A percentile compares a stretch with the other conserved stretches of the same genome.
Conservation (phyloP, 1,140 invertebrate genomes). For the Drosophila parvula region DNA sequence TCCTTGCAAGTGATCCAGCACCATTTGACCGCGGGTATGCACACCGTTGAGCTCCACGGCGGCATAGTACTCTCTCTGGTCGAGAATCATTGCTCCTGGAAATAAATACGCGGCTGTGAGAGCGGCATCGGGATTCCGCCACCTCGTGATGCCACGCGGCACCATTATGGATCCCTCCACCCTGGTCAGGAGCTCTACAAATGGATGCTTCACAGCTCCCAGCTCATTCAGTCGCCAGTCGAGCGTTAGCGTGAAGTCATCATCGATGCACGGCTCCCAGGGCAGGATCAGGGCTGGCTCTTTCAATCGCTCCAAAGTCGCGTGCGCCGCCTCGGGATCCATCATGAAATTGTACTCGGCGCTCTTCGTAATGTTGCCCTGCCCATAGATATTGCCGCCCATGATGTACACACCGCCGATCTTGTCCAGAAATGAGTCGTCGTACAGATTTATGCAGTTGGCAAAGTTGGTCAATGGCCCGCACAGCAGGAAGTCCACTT, state of each 20-base stretch:
- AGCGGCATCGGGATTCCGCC: slow-evolving; percentile 86
- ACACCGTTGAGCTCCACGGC: slow-evolving; percentile 49
- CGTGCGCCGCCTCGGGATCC: slow-evolving; percentile 91
- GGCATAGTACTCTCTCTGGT: slow-evolving; percentile 79
- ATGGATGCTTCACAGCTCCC: slow-evolving; percentile 68
- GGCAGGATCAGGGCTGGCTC: slow-evolving; percentile 86
- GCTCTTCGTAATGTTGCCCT: slow-evolving; percentile 87
- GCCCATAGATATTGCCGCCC: slow-evolving; percentile 89
- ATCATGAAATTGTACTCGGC: slow-evolving; percentile 92
- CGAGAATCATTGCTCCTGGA: slow-evolving; percentile 72
- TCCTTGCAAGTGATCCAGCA: slow-evolving; percentile 53
- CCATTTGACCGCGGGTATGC: slow-evolving; percentile 64
- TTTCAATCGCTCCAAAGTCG: slow-evolving; percentile 86
- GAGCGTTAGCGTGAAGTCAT: slow-evolving; percentile 59
- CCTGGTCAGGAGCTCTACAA: slow-evolving; percentile 85
- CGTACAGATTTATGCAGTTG: slow-evolving; percentile 88
- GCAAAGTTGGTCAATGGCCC: slow-evolving; percentile 92
- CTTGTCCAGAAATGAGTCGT: slow-evolving; percentile 86
- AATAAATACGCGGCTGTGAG: slow-evolving; percentile 85
- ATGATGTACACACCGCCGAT: slow-evolving; percentile 89
- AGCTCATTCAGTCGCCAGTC: slow-evolving; percentile 84
- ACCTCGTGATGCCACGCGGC: slow-evolving; percentile 61
- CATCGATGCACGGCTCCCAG: slow-evolving; percentile 86
- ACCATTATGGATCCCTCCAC: slow-evolving; percentile 84
- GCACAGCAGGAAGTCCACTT: slow-evolving; percentile 36